phyloP scores from a whole-genome alignment of 2,113 vertebrate genomes.

The Herpailurus yagouaroundi region DNA sequence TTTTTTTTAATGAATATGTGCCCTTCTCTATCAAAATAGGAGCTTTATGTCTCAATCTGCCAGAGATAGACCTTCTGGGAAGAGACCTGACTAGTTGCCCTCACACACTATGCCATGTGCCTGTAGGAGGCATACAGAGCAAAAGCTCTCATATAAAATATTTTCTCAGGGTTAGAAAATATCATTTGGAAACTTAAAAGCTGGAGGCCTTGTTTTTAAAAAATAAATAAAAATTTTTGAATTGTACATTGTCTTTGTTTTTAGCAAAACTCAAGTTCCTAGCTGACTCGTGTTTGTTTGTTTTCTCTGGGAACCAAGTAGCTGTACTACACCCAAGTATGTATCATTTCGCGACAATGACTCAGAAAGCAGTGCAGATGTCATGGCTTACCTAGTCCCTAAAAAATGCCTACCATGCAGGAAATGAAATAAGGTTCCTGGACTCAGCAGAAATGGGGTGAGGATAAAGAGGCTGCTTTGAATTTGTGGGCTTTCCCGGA shows the following conservation, averaged over 20 bases:
- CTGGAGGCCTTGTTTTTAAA: not conserved
- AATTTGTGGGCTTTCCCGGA: slow-evolving; percentile 84
- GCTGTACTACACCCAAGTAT: slow-evolving; percentile 70
- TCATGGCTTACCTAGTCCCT: slow-evolving; percentile 82
- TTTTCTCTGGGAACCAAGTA: slow-evolving; percentile 79
- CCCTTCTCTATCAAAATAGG: not conserved
- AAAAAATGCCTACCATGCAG: slow-evolving; percentile 88
- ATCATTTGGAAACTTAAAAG: slow-evolving; percentile 49
- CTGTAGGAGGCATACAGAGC: not conserved
- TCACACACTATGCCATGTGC: not conserved
- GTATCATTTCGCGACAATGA: slow-evolving; percentile 82
- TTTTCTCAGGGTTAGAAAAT: slow-evolving; percentile 61
- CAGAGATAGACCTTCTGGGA: not conserved
- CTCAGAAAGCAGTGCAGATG: slow-evolving; percentile 84
- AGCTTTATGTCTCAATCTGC: not conserved
- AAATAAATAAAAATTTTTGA: slow-evolving; percentile 51
- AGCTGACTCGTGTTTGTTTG: slow-evolving; percentile 73
- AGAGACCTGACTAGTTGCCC: not conserved
- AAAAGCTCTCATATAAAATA: slow-evolving; percentile 41
- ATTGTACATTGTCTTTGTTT: slow-evolving; percentile 52
- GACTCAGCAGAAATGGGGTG: slow-evolving; percentile 83
- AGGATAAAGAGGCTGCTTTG: slow-evolving; percentile 83
- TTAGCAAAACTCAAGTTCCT: slow-evolving; percentile 60
- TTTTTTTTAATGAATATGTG: not conserved
- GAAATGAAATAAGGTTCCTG: slow-evolving; percentile 84